These are phyloP conservation scores for Tolmerus cingulatus DNA, from an alignment of 2,888 invertebrate species.

Conservation along the genomic window DNA sequence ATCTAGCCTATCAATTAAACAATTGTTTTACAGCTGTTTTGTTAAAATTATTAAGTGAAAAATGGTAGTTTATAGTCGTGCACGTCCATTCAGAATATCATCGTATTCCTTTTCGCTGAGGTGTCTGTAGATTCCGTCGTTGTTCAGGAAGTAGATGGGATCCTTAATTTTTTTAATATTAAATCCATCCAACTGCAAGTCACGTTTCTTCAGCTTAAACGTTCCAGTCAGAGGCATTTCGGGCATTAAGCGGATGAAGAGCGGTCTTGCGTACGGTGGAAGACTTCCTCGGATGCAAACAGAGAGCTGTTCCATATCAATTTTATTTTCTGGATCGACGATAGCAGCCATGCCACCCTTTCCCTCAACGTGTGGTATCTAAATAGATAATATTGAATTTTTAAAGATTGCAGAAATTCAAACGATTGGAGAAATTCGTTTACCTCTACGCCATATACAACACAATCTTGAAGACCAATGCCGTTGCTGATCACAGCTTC, in stretches of 20 bases:
- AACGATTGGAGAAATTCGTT: slow-evolving; percentile 52
- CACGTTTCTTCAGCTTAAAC: slow-evolving; percentile 90
- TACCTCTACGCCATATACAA: slow-evolving; percentile 93
- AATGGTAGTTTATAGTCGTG: slow-evolving; percentile 64
- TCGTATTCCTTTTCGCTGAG: slow-evolving; percentile 65
- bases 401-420: neutral
- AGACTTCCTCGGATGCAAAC: slow-evolving; percentile 74
- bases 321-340: slow-evolving; percentile 71
- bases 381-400: slow-evolving; percentile 44
- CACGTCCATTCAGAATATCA: slow-evolving; percentile 64
- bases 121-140: slow-evolving; percentile 65
- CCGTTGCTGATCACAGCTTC: slow-evolving; percentile 87
- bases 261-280: slow-evolving; percentile 86
- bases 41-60: neutral
- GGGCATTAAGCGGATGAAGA: slow-evolving; percentile 83
- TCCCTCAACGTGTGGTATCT: slow-evolving; percentile 84
- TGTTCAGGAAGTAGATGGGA: slow-evolving; percentile 75
- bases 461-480: slow-evolving; percentile 77
- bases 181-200: slow-evolving; percentile 85
- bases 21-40: neutral
- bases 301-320: slow-evolving; percentile 70
- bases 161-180: slow-evolving; percentile 77
- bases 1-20: neutral
- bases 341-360: slow-evolving; percentile 94
- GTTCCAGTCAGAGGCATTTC: slow-evolving; percentile 86